Evolutionary conservation across 2,113 vertebrate species (phyloP).

Genomic region (Cichladusa arquata): DNA sequence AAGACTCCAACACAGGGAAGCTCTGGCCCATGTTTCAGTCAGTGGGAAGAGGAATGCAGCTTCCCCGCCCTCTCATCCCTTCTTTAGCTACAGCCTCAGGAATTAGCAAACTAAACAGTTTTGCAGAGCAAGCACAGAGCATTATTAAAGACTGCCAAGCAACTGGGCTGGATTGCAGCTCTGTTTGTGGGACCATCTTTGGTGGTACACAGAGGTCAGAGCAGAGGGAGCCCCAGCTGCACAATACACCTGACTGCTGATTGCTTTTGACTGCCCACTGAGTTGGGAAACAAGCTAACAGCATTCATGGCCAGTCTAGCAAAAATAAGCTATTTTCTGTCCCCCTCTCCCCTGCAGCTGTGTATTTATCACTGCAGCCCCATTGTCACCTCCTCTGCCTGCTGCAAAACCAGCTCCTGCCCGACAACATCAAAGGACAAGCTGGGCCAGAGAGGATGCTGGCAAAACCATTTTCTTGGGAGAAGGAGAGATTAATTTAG

Average conservation of each 20-base stretch:
- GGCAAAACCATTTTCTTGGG: not conserved
- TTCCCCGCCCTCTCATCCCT: not conserved
- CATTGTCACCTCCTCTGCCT: not conserved
- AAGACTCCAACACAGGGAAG: not conserved
- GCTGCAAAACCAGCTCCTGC: not conserved
- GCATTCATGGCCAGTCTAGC: conserved; percentile 33
- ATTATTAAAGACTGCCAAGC: conserved; percentile 59
- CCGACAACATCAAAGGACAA: not conserved
- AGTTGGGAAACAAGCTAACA: conserved; percentile 23
- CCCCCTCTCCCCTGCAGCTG: not conserved
- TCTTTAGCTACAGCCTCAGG: conserved; percentile 30
- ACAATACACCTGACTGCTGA: conserved; percentile 63
- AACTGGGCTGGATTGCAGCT: conserved; percentile 9
- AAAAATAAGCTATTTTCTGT: conserved; percentile 44
- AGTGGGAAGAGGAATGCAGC: not conserved
- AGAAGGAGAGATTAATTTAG: not conserved
- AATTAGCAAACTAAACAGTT: conserved; percentile 68
- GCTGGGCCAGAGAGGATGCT: not conserved
- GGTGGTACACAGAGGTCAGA: conserved; percentile 18
- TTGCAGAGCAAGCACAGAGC: conserved; percentile 45
- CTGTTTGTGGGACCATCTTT: conserved; percentile 16
- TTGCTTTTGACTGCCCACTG: conserved; percentile 62
- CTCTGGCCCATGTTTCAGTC: not conserved
- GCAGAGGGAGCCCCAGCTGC: conserved; percentile 46
- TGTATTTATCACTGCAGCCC: not conserved